Evolutionary conservation across 2,888 invertebrate species (phyloP).

Genomic region (Sipunculus nudus): DNA sequence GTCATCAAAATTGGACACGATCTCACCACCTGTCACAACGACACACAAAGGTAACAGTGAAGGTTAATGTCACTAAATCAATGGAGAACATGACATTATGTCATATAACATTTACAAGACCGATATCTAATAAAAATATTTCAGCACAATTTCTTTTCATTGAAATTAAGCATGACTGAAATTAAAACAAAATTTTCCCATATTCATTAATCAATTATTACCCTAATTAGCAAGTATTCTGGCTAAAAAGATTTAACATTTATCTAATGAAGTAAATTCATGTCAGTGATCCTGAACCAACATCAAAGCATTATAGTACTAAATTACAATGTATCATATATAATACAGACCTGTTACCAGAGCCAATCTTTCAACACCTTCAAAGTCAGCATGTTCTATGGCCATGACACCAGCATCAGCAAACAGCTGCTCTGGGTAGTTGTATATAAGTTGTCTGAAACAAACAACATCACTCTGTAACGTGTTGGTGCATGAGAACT

Average conservation of each 20-base stretch:
- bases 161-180: no score
- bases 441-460: slow-evolving; percentile 94
- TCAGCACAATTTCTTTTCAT: no score
- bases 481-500: no score
- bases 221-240: no score
- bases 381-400: slow-evolving; percentile 99
- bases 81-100: no score
- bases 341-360: slow-evolving; percentile 82
- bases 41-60: background rate
- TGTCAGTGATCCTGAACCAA: no score
- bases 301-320: background rate
- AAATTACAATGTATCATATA: background rate
- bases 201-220: no score
- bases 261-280: no score
- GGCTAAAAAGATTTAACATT: no score
- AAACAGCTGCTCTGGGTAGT: slow-evolving; percentile 99
- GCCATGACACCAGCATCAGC: slow-evolving; percentile 99
- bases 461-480: slow-evolving; percentile 8
- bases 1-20: slow-evolving; percentile 96
- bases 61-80: background rate
- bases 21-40: slow-evolving; percentile 82
- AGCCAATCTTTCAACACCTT: slow-evolving; percentile 96
- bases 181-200: no score
- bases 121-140: no score
- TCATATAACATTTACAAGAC: no score